phyloP scores from a whole-genome alignment of 2,113 vertebrate species.

The Electrona antarctica region DNA sequence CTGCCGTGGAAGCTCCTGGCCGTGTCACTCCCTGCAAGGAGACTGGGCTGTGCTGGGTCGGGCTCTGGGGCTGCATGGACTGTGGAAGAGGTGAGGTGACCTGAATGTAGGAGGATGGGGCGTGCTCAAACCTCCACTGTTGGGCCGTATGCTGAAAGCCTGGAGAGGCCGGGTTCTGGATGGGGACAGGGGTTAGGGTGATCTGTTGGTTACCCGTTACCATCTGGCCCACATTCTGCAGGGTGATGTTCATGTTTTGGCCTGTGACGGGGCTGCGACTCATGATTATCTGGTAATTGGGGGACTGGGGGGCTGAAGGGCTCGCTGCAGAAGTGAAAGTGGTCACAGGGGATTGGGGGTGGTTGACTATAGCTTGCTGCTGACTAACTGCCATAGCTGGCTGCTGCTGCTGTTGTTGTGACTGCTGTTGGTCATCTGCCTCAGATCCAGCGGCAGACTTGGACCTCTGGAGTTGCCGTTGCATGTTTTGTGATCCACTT shows the following conservation, averaged over 20 bases:
- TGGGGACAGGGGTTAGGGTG: slow-evolving; percentile 84
- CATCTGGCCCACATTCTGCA: slow-evolving; percentile 88
- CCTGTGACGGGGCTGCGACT: slow-evolving; percentile 88
- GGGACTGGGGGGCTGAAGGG: slow-evolving; percentile 90
- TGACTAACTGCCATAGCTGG: slow-evolving; percentile 75
- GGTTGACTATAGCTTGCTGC: slow-evolving; percentile 75
- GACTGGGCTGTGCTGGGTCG: slow-evolving; percentile 87
- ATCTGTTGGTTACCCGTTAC: slow-evolving; percentile 89
- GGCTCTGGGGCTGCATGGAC: slow-evolving; percentile 88
- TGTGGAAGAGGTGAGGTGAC: slow-evolving; percentile 89
- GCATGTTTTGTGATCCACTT: slow-evolving; percentile 91
- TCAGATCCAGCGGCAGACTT: slow-evolving; percentile 89
- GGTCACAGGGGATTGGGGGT: slow-evolving; percentile 89
- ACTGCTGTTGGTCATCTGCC: slow-evolving; percentile 82
- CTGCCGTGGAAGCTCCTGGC: slow-evolving; percentile 76
- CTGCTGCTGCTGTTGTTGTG: slow-evolving; percentile 77
- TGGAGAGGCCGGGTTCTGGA: slow-evolving; percentile 86
- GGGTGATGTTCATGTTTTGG: slow-evolving; percentile 92
- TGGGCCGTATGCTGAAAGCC: slow-evolving; percentile 89
- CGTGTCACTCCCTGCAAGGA: slow-evolving; percentile 83
- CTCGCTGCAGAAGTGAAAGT: slow-evolving; percentile 88
- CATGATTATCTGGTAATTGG: slow-evolving; percentile 93
- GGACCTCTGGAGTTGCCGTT: slow-evolving; percentile 91
- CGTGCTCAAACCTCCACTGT: slow-evolving; percentile 87
- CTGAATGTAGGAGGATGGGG: slow-evolving; percentile 88